Evolutionary conservation across 2,113 vertebrate genomes (phyloP).

Genomic region (Gallinago undulata): DNA sequence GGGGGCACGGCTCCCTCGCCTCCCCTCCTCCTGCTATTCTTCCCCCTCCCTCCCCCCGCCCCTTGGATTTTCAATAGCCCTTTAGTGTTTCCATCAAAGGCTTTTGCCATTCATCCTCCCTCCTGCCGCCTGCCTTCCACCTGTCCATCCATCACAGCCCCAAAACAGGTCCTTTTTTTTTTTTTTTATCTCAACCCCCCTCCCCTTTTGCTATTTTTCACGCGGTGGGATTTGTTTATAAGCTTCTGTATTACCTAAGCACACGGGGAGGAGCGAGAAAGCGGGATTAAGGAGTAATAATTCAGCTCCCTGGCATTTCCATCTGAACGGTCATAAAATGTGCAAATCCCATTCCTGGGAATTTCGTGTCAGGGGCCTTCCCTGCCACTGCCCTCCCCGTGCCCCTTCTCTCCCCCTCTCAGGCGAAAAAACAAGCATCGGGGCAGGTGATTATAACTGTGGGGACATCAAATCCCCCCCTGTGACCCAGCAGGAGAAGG

Average conservation of each 20-base stretch:
- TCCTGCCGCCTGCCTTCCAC: slow-evolving; percentile 62
- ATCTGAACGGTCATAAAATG: slow-evolving; percentile 59
- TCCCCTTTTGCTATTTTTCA: slow-evolving; percentile 24
- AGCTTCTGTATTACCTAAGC: slow-evolving; percentile 58
- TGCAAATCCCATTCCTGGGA: slow-evolving; percentile 65
- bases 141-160: slow-evolving; percentile 63
- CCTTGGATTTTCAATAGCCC: slow-evolving; percentile 61
- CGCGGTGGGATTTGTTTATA: slow-evolving; percentile 37
- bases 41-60: slow-evolving; percentile 46
- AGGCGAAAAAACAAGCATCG: background rate
- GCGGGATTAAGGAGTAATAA: slow-evolving; percentile 58
- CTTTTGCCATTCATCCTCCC: slow-evolving; percentile 59
- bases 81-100: slow-evolving; percentile 68
- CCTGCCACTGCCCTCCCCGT: background rate
- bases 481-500: background rate
- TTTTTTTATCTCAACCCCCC: too few relatives aligned
- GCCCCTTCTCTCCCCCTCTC: background rate
- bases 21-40: slow-evolving; percentile 64
- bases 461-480: background rate
- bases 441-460: background rate
- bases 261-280: slow-evolving; percentile 41
- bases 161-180: slow-evolving; percentile 7
- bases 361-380: slow-evolving; percentile 29
- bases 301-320: slow-evolving; percentile 48
- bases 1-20: slow-evolving; percentile 24